Evolutionary conservation across 2,113 vertebrate genomes (phyloP).

Genomic region (Beaufortia kweichowensis): DNA sequence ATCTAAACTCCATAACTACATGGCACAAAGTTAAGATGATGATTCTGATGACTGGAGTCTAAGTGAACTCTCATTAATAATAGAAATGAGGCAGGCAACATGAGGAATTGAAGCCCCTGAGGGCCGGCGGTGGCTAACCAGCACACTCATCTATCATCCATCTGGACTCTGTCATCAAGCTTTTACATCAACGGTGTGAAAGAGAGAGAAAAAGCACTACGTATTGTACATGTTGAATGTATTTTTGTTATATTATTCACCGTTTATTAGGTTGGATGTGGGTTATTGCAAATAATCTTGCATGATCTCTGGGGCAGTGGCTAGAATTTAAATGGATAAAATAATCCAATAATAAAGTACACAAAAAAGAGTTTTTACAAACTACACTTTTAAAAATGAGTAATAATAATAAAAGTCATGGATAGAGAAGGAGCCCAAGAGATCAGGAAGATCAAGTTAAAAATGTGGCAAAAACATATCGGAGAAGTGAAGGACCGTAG

Average conservation of each 20-base stretch:
- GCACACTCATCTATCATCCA: conserved; percentile 46
- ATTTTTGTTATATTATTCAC: too few relatives aligned
- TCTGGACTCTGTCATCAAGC: conserved; percentile 24
- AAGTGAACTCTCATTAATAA: conserved; percentile 33
- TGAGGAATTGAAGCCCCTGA: conserved; percentile 34
- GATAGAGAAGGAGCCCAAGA: neutral
- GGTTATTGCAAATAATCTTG: too few relatives aligned
- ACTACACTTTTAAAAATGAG: neutral
- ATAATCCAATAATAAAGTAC: too few relatives aligned
- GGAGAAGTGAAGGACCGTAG: neutral
- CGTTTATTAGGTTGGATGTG: too few relatives aligned
- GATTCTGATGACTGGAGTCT: neutral
- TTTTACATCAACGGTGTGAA: conserved; percentile 21
- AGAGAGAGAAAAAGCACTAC: conserved; percentile 18
- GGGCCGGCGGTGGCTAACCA: conserved; percentile 16
- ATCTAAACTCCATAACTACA: neutral
- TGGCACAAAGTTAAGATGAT: neutral
- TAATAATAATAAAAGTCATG: neutral
- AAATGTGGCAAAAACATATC: neutral
- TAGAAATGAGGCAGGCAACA: conserved; percentile 25
- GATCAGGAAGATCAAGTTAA: conserved; percentile 4
- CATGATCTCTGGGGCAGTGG: too few relatives aligned
- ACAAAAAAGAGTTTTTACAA: too few relatives aligned
- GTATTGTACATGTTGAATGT: neutral
- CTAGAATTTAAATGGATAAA: too few relatives aligned